These are phyloP conservation scores for Drosophila infuscata DNA, from an alignment of 2,888 invertebrate species.

Conservation along the genomic window DNA sequence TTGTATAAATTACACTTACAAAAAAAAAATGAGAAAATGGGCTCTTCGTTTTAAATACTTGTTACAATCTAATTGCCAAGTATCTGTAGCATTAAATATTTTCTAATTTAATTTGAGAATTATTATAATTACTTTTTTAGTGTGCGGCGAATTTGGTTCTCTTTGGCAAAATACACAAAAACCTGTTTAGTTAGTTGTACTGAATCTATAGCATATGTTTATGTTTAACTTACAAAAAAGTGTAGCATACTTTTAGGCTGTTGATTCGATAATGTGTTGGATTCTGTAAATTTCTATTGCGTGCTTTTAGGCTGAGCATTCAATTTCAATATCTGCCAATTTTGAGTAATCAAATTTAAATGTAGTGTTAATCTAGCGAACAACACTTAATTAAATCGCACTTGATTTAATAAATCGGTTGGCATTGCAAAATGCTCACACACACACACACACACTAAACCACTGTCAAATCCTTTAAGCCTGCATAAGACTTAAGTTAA, in stretches of 20 bases:
- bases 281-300: not conserved
- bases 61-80: not conserved
- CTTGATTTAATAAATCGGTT: not conserved
- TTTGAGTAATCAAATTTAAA: not conserved
- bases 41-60: not conserved
- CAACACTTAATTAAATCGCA: not conserved
- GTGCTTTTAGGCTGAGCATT: conserved; percentile 24
- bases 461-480: conserved; percentile 3
- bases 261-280: rapidly evolving
- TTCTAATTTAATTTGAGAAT: not conserved
- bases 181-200: not conserved
- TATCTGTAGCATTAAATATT: not conserved
- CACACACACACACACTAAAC: not conserved
- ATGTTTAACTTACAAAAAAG: not conserved
- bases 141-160: too few species aligned
- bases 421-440: not conserved
- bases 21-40: conserved; percentile 8
- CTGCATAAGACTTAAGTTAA: conserved; percentile 21
- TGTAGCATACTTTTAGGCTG: conserved; percentile 27
- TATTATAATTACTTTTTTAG: not conserved
- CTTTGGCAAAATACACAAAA: not conserved
- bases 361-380: not conserved
- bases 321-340: not conserved
- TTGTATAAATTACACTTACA: conserved; percentile 22
- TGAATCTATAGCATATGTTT: not conserved